Base-by-base conservation (phyloP, 2,113 vertebrate genomes). In the Lutjanus erythropterus region DNA sequence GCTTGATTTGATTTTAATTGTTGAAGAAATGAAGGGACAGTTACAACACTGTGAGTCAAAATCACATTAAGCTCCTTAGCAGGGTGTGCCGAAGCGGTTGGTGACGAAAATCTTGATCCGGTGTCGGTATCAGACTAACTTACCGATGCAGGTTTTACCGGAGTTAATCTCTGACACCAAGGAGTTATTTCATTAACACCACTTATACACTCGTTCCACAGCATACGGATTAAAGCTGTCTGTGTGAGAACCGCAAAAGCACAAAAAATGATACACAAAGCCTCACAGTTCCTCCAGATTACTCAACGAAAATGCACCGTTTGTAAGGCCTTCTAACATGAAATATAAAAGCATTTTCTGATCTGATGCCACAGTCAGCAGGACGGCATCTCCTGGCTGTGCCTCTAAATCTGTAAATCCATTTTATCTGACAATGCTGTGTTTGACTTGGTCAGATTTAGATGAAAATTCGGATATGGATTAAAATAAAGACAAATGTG, bases 11-110 rank as follows among this genome's bases (percentile, higher is more conserved):
- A 55, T 67, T 70, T 37, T 15, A 23, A 29, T 70, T 80, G 37
- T 52, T 42, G 25, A 60, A 69, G 50, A 78, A 67, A 58, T 58
- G 12, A 56, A 80, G 67, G 16, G 27, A 58, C 19, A 15, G 42
- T 3, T n/a, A n/a, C n/a, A n/a, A n/a, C n/a, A 27, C 27, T 27
- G 50, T 8, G 21, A 66, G 58, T 74, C 49, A 68, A 58, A 64
- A 41, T 42, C 18, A 12, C n/a, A 37, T 49, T 73, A 73, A 88
- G 75, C 79, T 14, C 67, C 81, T 86, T 69, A 49, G 61, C 47
- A 15, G 61, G 21, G 65, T 31, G 33, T 21, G 35, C 18, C 23
- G 42, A 37, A 52, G 59, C 29, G 1, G 47, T 41, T 49, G 46
- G 64, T 55, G 49, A 25, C 69, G 55, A 61, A 69, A 75, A 3